Conservation (phyloP, 2,797 vertebrate species). For the Phalloptychus januarius region DNA sequence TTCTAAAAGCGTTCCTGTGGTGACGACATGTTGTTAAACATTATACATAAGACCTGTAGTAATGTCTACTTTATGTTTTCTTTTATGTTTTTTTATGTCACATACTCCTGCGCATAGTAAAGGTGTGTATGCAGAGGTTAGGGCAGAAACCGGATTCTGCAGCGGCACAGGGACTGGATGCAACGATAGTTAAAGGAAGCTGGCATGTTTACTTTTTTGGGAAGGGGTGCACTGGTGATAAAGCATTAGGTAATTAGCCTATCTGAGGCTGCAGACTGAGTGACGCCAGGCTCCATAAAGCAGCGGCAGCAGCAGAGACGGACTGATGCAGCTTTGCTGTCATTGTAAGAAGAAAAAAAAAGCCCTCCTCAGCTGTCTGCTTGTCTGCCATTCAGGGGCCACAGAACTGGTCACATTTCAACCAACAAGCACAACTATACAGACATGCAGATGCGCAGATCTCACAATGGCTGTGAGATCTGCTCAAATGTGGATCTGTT, state of each 20-base stretch:
- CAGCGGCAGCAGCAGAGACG: slow-evolving; percentile 44
- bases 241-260: slow-evolving; percentile 84
- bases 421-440: background rate
- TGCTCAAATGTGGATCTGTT: background rate
- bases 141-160: background rate
- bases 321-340: slow-evolving; percentile 70
- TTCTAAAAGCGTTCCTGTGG: no score
- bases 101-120: background rate
- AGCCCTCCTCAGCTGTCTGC: slow-evolving; percentile 49
- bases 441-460: background rate
- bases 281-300: slow-evolving; percentile 88
- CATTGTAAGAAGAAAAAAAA: slow-evolving; percentile 49
- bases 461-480: no score
- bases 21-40: background rate
- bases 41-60: background rate
- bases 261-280: slow-evolving; percentile 86
- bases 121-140: slow-evolving; percentile 41
- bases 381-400: slow-evolving; percentile 29
- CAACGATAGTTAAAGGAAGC: slow-evolving; percentile 63
- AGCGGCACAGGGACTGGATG: slow-evolving; percentile 1
- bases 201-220: slow-evolving; percentile 73
- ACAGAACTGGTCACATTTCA: slow-evolving; percentile 20
- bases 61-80: background rate
- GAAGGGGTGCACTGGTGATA: slow-evolving; percentile 72
- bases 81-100: background rate